Evolutionary conservation across 2,888 invertebrate genomes (phyloP), one percentile per base, ranked within the genome.

Genomic region (Cosmia trapezina): DNA sequence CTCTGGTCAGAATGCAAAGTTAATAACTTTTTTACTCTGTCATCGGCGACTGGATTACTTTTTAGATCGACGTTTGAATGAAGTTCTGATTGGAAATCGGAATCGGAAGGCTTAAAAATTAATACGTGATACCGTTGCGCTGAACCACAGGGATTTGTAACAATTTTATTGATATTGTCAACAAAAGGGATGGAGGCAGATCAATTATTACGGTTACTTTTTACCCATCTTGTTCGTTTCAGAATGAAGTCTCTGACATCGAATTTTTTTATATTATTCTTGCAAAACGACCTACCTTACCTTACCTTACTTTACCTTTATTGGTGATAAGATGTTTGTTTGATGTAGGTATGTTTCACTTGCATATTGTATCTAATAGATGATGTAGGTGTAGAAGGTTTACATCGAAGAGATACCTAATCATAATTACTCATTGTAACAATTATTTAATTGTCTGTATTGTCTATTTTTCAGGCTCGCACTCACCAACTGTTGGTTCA

Each of bases 401-500:
- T 45, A 12, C 28, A 62, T 62, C 22, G 11, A 22, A 22, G 33
- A 37, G 4, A 1, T 33, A 8, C 8, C 41, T 41, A 11, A 43
- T 65, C 1, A 19, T 59, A 22, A 41, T 41, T 11, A 56, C 41
- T 41, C 8, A 41, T 12, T 22, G n/a, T 11, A 33, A 61, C n/a
- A 4, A 43, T 68, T 64, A 14, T 5, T 69, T 41, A 65, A 43
- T 12, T 1, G 1, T 51, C 12, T 65, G n/a, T 51, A 43, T 69
- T 53, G 12, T 47, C 49, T 56, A 43, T 69, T 45, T 90, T 93
- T 28, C 92, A 97, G 97, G 96, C 99, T 22, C 97, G 99, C 85
- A 99, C 99, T 9, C 99, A 99, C 92, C 99, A 99, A 94, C 96
- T 99, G 77, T 95, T 99, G 86, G 97, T 99, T 67, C 99, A 99